Evolutionary conservation across 2,888 invertebrate genomes (phyloP).

Genomic region (Ormyrus nitidulus): DNA sequence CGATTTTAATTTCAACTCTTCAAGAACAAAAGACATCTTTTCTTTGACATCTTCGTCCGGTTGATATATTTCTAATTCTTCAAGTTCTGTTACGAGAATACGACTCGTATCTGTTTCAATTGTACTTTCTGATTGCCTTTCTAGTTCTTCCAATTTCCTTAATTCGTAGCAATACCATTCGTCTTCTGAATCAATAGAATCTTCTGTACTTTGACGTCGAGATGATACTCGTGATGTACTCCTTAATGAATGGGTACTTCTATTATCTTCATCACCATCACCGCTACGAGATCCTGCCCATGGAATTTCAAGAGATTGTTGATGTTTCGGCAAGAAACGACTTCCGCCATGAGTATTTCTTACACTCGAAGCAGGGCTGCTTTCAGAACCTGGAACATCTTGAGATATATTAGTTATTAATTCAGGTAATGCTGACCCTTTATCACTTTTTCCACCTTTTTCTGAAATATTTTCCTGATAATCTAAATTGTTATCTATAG

Average conservation of each 20-base stretch:
- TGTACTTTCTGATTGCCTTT: slow-evolving; percentile 84
- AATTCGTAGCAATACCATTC: slow-evolving; percentile 95
- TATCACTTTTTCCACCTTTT: slow-evolving; percentile 68
- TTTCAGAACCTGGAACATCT: slow-evolving; percentile 79
- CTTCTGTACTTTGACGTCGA: slow-evolving; percentile 92
- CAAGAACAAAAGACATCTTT: slow-evolving; percentile 87
- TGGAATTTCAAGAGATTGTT: slow-evolving; percentile 89
- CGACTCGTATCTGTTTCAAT: slow-evolving; percentile 80
- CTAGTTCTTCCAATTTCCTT: slow-evolving; percentile 90
- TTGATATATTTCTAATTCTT: slow-evolving; percentile 78
- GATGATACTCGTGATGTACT: slow-evolving; percentile 91
- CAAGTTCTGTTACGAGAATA: slow-evolving; percentile 80
- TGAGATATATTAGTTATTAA: slow-evolving; percentile 75
- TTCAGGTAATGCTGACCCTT: slow-evolving; percentile 68
- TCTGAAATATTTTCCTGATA: slow-evolving; percentile 66
- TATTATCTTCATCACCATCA: slow-evolving; percentile 87
- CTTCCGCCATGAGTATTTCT: slow-evolving; percentile 66
- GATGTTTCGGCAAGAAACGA: slow-evolving; percentile 80
- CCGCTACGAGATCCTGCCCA: slow-evolving; percentile 77
- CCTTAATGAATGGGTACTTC: slow-evolving; percentile 91
- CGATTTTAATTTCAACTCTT: slow-evolving; percentile 85
- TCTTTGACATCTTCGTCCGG: slow-evolving; percentile 85
- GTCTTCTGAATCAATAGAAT: slow-evolving; percentile 94
- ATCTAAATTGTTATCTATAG: slow-evolving; percentile 66
- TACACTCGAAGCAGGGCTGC: slow-evolving; percentile 81